Conservation (phyloP, 2,888 invertebrate genomes). For the Hyposoter dolosus region DNA sequence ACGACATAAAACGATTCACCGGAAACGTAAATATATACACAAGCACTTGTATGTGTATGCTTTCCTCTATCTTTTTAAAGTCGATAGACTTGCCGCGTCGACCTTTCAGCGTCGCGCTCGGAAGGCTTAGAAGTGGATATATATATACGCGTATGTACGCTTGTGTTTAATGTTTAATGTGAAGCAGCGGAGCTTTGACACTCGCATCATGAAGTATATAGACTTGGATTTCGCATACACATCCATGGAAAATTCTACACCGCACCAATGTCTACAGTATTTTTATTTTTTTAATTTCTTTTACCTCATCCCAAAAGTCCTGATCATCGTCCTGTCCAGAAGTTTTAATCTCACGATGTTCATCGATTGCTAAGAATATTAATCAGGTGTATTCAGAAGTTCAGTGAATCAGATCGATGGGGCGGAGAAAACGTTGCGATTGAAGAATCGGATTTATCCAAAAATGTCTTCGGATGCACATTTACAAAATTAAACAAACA, state of each 20-base stretch:
- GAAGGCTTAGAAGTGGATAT: constrained; percentile 19
- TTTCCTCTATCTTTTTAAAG: constrained; percentile 3
- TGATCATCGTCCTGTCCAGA: not conserved
- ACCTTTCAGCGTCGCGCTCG: constrained; percentile 24
- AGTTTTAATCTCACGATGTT: not conserved
- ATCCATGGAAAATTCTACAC: not conserved
- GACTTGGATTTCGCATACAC: not conserved
- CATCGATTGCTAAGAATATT: not conserved
- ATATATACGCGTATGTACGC: constrained; percentile 8
- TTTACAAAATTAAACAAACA: not conserved
- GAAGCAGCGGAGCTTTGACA: constrained; percentile 9
- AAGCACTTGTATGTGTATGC: not conserved
- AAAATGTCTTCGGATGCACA: too few species aligned
- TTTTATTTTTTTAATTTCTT: not conserved
- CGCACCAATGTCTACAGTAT: not conserved
- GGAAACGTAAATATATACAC: not conserved
- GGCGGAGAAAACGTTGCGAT: not conserved
- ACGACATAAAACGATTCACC: constrained; percentile 21
- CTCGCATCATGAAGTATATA: not conserved
- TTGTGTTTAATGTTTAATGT: constrained; percentile 26
- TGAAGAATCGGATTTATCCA: not conserved
- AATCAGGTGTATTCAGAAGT: not conserved
- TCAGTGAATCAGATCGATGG: not conserved
- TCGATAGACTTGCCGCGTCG: constrained; percentile 13
- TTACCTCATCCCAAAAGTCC: not conserved